Evolutionary conservation across 2,888 invertebrate genomes (phyloP).

Genomic region (Aphidius colemani): DNA sequence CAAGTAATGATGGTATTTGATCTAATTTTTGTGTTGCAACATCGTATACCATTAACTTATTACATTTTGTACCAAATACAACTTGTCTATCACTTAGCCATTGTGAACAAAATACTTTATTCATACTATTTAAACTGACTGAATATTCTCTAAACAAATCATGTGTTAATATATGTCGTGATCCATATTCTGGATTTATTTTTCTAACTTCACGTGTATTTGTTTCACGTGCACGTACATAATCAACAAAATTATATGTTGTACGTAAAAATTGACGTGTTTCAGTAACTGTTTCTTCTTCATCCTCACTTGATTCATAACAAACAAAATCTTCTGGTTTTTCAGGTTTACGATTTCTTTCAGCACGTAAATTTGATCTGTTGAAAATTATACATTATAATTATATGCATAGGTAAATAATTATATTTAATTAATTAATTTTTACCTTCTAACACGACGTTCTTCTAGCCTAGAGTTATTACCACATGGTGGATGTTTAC

Average conservation of each 20-base stretch:
- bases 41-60: slow-evolving; percentile 93
- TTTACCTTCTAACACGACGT: slow-evolving; percentile 69
- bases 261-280: slow-evolving; percentile 76
- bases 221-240: slow-evolving; percentile 78
- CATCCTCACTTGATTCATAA: slow-evolving; percentile 86
- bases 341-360: slow-evolving; percentile 79
- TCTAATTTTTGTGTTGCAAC: slow-evolving; percentile 84
- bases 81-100: slow-evolving; percentile 95
- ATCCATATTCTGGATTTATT: slow-evolving; percentile 80
- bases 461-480: slow-evolving; percentile 74
- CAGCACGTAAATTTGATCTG: slow-evolving; percentile 62
- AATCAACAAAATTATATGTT: slow-evolving; percentile 86
- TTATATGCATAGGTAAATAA: not conserved
- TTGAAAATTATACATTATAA: not conserved
- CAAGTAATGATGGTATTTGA: slow-evolving; percentile 85
- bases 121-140: slow-evolving; percentile 81
- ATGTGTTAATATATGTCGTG: slow-evolving; percentile 85
- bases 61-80: slow-evolving; percentile 96
- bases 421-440: slow-evolving; percentile 44
- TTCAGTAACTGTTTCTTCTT: slow-evolving; percentile 77
- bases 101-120: slow-evolving; percentile 93
- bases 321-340: slow-evolving; percentile 90
- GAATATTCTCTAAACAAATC: slow-evolving; percentile 87
- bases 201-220: slow-evolving; percentile 72
- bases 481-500: slow-evolving; percentile 79